A percentile compares a stretch with the other conserved stretches of the same genome.
phyloP scores from a whole-genome alignment of 2,888 invertebrate genomes.

The Cinara cedri region DNA sequence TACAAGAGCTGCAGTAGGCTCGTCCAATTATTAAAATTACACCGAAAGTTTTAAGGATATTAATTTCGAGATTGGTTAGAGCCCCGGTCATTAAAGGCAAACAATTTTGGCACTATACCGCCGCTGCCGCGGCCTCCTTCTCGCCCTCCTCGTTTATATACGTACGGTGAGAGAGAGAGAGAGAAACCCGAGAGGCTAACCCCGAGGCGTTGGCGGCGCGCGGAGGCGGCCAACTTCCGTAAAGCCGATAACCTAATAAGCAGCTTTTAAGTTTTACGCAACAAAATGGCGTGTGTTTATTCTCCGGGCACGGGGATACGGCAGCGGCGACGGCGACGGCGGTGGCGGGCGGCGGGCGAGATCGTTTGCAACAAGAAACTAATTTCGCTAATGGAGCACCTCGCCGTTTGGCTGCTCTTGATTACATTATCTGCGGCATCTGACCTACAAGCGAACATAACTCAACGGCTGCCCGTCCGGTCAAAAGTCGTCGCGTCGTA shows the following conservation, averaged over 20 bases:
- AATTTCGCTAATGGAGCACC: conserved; percentile 55
- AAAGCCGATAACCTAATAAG: conserved; percentile 57
- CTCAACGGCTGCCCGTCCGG: conserved; percentile 8
- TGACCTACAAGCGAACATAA: conserved; percentile 33
- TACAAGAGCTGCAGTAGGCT: too few species aligned
- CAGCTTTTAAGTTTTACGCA: conserved; percentile 56
- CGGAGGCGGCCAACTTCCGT: conserved; percentile 49
- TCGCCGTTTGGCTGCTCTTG: conserved; percentile 36
- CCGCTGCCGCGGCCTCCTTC: background rate
- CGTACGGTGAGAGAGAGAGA: too few species aligned
- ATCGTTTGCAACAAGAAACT: conserved; percentile 53
- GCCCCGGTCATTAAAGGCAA: conserved; percentile 55
- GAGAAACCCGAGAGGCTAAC: background rate
- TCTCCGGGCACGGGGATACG: conserved; percentile 2
- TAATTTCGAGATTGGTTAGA: conserved; percentile 56
- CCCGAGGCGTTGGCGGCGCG: background rate
- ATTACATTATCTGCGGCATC: conserved; percentile 47
- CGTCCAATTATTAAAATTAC: conserved; percentile 55
- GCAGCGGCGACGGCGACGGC: too few species aligned
- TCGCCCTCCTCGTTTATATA: too few species aligned
- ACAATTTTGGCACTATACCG: conserved; percentile 50
- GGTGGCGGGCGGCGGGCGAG: background rate
- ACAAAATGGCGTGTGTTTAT: conserved; percentile 55
- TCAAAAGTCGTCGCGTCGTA: conserved; percentile 19
- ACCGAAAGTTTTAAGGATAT: conserved; percentile 52